A percentile compares a stretch with the other conserved stretches of the same genome.
These are phyloP conservation scores for Limonius californicus DNA, from an alignment of 1,140 invertebrate species.

Conservation along the genomic window DNA sequence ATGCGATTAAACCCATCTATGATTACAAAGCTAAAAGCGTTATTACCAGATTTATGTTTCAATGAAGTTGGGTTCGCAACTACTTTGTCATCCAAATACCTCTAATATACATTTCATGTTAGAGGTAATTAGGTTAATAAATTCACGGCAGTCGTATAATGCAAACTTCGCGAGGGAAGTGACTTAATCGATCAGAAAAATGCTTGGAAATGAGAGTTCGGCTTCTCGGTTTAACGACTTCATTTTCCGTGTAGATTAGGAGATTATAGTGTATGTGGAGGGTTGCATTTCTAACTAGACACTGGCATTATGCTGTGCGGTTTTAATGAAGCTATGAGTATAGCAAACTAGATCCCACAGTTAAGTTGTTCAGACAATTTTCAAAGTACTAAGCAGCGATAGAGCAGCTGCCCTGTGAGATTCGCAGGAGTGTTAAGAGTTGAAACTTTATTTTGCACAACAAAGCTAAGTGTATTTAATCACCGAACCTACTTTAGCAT, in stretches of 20 bases:
- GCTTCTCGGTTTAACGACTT: too few relatives aligned
- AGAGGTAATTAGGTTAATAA: background rate
- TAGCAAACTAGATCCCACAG: too few relatives aligned
- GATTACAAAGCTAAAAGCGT: slow-evolving; percentile 7
- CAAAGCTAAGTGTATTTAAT: slow-evolving; percentile 12
- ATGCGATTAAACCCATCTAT: background rate
- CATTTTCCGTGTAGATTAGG: too few relatives aligned
- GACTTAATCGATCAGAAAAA: too few relatives aligned
- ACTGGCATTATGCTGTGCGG: too few relatives aligned
- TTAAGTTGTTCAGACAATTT: background rate
- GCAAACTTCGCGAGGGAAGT: too few relatives aligned
- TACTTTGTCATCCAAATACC: slow-evolving; percentile 3
- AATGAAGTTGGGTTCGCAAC: slow-evolving; percentile 9
- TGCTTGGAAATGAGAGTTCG: too few relatives aligned
- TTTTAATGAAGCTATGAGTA: too few relatives aligned
- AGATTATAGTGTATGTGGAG: too few relatives aligned
- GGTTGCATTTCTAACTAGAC: too few relatives aligned
- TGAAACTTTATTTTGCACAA: background rate
- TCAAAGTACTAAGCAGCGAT: background rate
- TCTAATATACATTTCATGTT: background rate
- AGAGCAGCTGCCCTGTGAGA: background rate
- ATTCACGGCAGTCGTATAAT: background rate
- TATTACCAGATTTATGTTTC: slow-evolving; percentile 9
- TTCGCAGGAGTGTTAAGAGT: background rate
- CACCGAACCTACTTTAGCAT: slow-evolving; percentile 8